phyloP scores from a whole-genome alignment of 2,113 vertebrate genomes.

The Daboia siamensis region DNA sequence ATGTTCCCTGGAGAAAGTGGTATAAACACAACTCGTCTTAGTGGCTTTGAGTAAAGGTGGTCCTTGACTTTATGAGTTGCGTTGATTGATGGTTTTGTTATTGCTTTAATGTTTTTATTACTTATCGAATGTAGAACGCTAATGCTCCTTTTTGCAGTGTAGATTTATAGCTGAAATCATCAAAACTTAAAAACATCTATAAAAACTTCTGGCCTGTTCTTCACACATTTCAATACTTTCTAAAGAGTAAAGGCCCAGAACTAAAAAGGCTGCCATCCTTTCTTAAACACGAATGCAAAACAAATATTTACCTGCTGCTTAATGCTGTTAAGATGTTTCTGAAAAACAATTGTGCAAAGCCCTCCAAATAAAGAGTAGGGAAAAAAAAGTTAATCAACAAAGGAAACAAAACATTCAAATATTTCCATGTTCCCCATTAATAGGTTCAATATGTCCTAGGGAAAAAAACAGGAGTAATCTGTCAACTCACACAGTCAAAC shows the following conservation, averaged over 20 bases:
- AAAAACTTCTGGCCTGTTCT: not conserved
- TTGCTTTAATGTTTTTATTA: not conserved
- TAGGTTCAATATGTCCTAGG: not conserved
- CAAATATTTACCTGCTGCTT: not conserved
- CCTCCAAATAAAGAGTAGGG: not conserved
- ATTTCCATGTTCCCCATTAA: not conserved
- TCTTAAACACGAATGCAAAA: not conserved
- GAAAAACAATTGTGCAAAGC: not conserved
- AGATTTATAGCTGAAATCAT: not conserved
- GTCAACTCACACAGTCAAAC: not conserved
- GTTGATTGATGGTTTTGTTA: not conserved
- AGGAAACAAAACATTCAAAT: not conserved
- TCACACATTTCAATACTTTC: not conserved
- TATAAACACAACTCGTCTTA: not conserved
- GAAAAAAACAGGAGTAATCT: not conserved
- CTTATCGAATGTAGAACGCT: not conserved
- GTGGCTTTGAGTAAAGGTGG: not conserved
- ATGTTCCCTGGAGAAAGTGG: not conserved
- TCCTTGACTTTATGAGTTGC: not conserved
- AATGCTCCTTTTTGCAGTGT: not conserved
- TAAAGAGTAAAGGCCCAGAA: not conserved
- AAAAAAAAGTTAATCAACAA: not conserved
- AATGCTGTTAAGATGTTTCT: not conserved
- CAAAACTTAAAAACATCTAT: not conserved
- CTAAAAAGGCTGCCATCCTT: not conserved